Evolutionary conservation across 2,888 invertebrate species (phyloP).

Genomic region (Cheilosia scutellata): DNA sequence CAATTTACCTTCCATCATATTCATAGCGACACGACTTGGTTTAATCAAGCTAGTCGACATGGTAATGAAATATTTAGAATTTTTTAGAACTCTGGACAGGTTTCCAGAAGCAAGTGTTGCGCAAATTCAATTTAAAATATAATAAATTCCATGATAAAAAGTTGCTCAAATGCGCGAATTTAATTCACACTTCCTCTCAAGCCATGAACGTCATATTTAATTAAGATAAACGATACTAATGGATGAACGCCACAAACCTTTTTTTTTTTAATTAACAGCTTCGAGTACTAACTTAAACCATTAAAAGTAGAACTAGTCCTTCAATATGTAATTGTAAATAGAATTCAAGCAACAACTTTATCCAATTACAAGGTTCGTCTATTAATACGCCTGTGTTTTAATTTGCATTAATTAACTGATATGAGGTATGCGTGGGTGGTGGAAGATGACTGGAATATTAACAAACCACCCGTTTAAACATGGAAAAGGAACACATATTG

Average conservation of each 20-base stretch:
- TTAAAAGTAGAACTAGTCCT: background rate
- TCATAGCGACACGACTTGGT: no score
- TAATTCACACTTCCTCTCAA: no score
- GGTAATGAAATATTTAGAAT: no score
- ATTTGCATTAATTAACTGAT: background rate
- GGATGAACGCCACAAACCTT: background rate
- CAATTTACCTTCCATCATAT: no score
- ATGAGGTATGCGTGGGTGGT: background rate
- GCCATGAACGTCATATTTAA: background rate
- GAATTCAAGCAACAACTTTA: background rate
- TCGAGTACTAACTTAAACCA: background rate
- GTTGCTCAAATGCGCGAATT: no score
- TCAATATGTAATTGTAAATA: background rate
- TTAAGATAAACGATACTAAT: constrained; percentile 4
- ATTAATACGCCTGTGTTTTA: background rate
- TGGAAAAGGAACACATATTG: background rate
- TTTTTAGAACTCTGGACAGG: no score
- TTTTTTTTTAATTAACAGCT: no score
- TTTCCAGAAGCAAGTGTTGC: no score
- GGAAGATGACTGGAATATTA: background rate
- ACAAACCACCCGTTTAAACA: background rate
- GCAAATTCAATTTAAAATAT: no score
- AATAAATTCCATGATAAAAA: no score
- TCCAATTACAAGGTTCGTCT: background rate
- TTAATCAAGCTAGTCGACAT: no score